phyloP scores from a whole-genome alignment of 1,140 invertebrate genomes.

The Tetramorium simillimum region DNA sequence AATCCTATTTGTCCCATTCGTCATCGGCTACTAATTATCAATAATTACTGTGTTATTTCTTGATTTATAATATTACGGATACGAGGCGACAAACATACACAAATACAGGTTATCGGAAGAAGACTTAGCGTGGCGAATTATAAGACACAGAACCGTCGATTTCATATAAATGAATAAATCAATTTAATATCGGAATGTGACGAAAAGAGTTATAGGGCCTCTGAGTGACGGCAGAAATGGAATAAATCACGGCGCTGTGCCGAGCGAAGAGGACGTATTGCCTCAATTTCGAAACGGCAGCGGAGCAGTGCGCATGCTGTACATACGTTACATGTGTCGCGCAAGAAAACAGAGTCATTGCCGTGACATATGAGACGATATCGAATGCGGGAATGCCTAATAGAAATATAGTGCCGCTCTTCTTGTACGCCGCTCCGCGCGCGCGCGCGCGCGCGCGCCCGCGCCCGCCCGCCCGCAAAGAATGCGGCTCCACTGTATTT shows the following conservation, averaged over 20 bases:
- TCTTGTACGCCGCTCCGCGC: conserved; percentile 39
- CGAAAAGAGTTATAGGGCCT: not conserved
- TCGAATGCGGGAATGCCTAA: conserved; percentile 72
- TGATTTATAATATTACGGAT: not conserved
- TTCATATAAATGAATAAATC: conserved; percentile 3
- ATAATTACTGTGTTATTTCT: not conserved
- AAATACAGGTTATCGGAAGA: too few species aligned
- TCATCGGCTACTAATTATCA: conserved; percentile 21
- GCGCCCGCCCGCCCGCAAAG: conserved; percentile 36
- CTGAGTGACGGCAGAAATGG: conserved; percentile 64
- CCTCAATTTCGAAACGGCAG: conserved; percentile 75
- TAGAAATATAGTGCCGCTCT: conserved; percentile 68
- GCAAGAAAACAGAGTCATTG: conserved; percentile 84
- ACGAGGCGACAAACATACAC: not conserved
- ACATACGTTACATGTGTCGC: conserved; percentile 80
- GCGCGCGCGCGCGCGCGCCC: too few species aligned
- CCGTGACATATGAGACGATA: conserved; percentile 83
- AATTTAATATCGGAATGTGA: not conserved
- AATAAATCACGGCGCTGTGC: conserved; percentile 74
- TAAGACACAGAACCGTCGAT: not conserved
- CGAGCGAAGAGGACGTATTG: conserved; percentile 64
- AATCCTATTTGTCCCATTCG: not conserved
- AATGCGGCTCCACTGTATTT: conserved; percentile 49
- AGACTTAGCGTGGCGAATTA: not conserved
- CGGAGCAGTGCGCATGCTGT: conserved; percentile 65